Evolutionary conservation across 2,113 vertebrate species (phyloP), one percentile per base, ranked within the genome.

Genomic region (Nycticorax nycticorax): DNA sequence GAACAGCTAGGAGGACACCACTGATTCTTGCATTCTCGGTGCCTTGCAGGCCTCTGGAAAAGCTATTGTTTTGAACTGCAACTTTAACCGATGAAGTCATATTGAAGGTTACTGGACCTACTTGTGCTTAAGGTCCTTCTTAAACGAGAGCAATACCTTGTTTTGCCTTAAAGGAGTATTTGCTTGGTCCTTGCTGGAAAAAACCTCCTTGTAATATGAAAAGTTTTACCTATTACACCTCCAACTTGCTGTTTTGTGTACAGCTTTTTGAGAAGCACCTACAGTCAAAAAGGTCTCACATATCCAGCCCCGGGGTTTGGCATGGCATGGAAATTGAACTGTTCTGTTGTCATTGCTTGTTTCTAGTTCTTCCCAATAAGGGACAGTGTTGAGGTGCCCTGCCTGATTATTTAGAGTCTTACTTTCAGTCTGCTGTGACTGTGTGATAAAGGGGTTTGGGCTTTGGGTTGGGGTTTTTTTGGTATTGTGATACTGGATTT

Each of bases 271-370:
- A 43, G 56, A 84, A 59, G 18, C 6, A 8, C 4, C 1, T 33
- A 3, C 0, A 0, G 43, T 80, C 17, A 63, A 66, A 73, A 78
- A 64, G 22, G 23, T 88, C 48, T 90, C 2, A 2, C 2, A 1
- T 41, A 35, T 35, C 35, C 47, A 86, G 37, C 37, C 32, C 4
- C 17, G 27, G 17, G 15, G 5, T 74, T 91, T 88, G 41, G 4
- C 8, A 20, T 52, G 35, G 41, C 39, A 8, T 89, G n/a, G 62
- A 59, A 82, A 22, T 53, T 4, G 60, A 87, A 52, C 43, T 55
- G 0, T 10, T 89, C 67, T 72, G 16, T 60, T 66, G 12, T 52
- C 15, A 7, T 22, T 60, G 8, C 28, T 75, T 81, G 30, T 47
- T 93, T 75, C 37, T 85, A 47, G 33, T 35, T 19, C 53, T 91